Base-by-base conservation (phyloP, 2,113 vertebrate genomes). In the Cheilinus undulatus region DNA sequence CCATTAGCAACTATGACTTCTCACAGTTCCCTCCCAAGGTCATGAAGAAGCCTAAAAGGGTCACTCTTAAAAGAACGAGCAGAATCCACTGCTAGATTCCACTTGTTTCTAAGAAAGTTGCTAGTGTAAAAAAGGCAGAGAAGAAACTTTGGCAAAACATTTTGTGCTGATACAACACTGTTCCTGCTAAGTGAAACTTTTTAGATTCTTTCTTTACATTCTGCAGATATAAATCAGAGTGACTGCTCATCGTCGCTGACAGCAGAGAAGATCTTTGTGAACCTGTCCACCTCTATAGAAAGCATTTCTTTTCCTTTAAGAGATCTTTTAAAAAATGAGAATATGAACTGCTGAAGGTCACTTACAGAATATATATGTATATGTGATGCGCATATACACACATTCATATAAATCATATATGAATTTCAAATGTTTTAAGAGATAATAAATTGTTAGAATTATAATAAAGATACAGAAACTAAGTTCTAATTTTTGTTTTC, bases 381-480 rank as follows among this genome's bases (percentile, higher is more conserved):
- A 92, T 93, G 90, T 92, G 70, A 81, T 57, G 79, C 27, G 77
- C 92, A 93, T 93, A 93, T 93, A 92, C 88, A 75, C 86, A 88
- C 86, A 82, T 90, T 92, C 90, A 92, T 87, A 89, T 88, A 79
- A 80, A 90, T n/a, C n/a, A n/a, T 58, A 54, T 86, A 93, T 92
- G 92, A 92, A 94, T 91, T 92, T 94, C 88, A 94, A 86, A 92
- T 93, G 93, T 94, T 94, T 94, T 94, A 93, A 94, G 92, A 94
- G 86, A 93, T 90, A 86, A 91, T 86, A 93, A 85, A 92, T 93
- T 93, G 92, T 93, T 94, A 94, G 90, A 93, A 88, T 92, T 94
- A 93, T 93, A 94, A 93, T 94, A 94, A 94, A 93, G 89, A 92
- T 88, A 83, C 72, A 89, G 85, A 91, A 93, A 92, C 85, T 87